Base-by-base conservation (phyloP, 2,888 invertebrate genomes). In the Lasioglossum marginatum region DNA sequence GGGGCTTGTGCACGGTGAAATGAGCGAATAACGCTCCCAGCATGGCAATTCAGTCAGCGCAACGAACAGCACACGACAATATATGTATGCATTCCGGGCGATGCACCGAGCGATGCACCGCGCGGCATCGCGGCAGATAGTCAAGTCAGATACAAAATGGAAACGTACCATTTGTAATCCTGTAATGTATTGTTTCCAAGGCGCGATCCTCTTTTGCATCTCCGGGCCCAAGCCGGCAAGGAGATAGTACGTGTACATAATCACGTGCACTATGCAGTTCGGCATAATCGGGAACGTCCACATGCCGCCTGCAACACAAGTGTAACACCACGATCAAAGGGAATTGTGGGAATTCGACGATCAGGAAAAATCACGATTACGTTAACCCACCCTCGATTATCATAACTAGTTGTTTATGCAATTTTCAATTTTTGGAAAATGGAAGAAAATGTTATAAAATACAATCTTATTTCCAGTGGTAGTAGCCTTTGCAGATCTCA, bases 221-320 rank as follows among this genome's bases (percentile, higher is more conserved):
- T 93, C 92, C 8, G 96, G 96, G 87, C 97, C 97, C 82, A 97
- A 96, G 81, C 97, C 96, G 0, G 97, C 95, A 1, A 97, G 93
- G 19, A 97, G 95, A 93, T 98, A 98, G 95, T 98, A 98, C 10
- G 96, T 96, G 93, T 98, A 98, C 97, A 98, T 98, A n/a, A 97
- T 93, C 5, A 97, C 96, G 91, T 98, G 98, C 2, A 98, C 96
- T 0, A 96, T 95, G 75, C 96, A 96, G 94, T 98, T 98, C 74
- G 97, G 92, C 95, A 97, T 95, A 0, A 97, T 96, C 0, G 97
- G 96, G 92, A 97, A 97, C 0, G 97, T 96, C 66, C 96, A 96
- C 95, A 97, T 96, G 31, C 96, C 97, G 92, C 97, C 98, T 97
- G 95, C 23, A 73, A 85, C 57, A 75, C 77, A 80, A 63, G 57